A percentile compares a stretch with the other conserved stretches of the same genome.
These are phyloP conservation scores for Synanthedon andrenaeformis DNA, from an alignment of 2,888 invertebrate species.

Conservation along the genomic window DNA sequence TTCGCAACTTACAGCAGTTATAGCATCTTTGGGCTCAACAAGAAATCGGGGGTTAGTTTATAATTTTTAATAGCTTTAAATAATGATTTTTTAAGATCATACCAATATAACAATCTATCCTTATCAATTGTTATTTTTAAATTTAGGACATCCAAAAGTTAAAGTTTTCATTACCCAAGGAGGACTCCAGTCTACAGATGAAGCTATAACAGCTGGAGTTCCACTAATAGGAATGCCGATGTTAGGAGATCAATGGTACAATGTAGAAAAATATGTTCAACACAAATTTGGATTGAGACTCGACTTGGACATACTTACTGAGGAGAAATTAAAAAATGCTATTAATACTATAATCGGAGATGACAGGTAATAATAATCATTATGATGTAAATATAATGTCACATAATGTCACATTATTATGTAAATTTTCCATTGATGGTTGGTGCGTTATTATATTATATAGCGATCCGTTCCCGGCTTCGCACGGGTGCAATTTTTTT, in stretches of 20 bases:
- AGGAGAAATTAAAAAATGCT: slow-evolving; percentile 21
- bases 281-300: slow-evolving; percentile 29
- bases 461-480: too few relatives aligned
- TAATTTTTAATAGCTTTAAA: too few relatives aligned
- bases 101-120: too few relatives aligned
- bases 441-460: too few relatives aligned
- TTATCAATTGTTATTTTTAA: slow-evolving; percentile 5
- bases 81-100: too few relatives aligned
- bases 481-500: too few relatives aligned
- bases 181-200: slow-evolving; percentile 57
- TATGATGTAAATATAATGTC: too few relatives aligned
- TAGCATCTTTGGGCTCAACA: too few relatives aligned
- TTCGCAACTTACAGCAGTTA: too few relatives aligned
- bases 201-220: slow-evolving; percentile 46
- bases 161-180: slow-evolving; percentile 61
- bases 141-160: slow-evolving; percentile 46
- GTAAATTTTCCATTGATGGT: too few relatives aligned
- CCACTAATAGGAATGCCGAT: slow-evolving; percentile 52
- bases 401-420: too few relatives aligned
- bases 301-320: slow-evolving; percentile 21
- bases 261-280: slow-evolving; percentile 32
- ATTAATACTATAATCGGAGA: slow-evolving; percentile 23
- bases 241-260: slow-evolving; percentile 50
- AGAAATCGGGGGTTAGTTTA: too few relatives aligned
- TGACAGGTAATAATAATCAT: slow-evolving; percentile 19